These are phyloP conservation scores for Araneus ventricosus DNA, from an alignment of 1,140 invertebrate species.

Conservation along the genomic window DNA sequence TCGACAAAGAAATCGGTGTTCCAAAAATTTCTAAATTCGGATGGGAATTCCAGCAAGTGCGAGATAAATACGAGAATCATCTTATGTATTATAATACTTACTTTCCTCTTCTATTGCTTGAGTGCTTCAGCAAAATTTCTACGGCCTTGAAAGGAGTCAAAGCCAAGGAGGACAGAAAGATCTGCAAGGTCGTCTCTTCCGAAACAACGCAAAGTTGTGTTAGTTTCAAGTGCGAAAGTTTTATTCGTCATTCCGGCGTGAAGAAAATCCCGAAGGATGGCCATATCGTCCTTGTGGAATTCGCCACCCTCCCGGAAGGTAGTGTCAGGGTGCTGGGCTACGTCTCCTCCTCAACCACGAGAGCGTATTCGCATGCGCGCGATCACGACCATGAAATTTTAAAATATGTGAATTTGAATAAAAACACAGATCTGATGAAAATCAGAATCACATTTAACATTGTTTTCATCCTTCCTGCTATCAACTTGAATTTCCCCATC, in stretches of 20 bases:
- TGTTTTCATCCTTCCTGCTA: neutral
- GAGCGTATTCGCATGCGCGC: neutral
- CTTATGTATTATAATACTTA: neutral
- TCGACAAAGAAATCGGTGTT: neutral
- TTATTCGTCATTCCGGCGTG: neutral
- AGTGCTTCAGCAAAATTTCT: neutral
- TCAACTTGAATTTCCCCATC: neutral
- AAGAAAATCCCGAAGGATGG: neutral
- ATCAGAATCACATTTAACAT: neutral
- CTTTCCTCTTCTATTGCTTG: neutral
- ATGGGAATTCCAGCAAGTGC: neutral
- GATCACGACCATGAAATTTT: neutral
- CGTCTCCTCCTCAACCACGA: neutral
- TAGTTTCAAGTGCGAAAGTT: neutral
- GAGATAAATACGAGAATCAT: neutral
- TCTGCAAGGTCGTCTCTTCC: neutral
- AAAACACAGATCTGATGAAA: neutral
- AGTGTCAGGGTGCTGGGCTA: neutral
- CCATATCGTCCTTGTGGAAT: neutral
- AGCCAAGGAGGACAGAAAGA: no score
- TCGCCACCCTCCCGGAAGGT: neutral
- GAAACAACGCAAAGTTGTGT: neutral
- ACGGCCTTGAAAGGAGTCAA: neutral
- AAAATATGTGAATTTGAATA: neutral
- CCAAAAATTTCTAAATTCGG: neutral